Conservation (phyloP, 2,797 vertebrate species). For the Catostomus latipinnis region DNA sequence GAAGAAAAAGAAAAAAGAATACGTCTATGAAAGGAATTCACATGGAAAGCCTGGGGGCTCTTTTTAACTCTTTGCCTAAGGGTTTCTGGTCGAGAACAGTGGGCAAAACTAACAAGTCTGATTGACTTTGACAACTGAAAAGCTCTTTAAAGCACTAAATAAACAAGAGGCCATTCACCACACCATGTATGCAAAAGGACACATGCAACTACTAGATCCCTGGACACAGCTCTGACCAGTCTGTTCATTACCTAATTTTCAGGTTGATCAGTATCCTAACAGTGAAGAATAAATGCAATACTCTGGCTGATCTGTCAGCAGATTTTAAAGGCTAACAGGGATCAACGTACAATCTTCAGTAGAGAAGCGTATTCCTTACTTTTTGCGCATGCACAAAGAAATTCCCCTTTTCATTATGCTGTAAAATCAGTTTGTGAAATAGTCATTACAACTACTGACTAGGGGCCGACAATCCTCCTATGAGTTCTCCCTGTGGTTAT, state of each 20-base stretch:
- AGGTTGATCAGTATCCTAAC: conserved; percentile 5
- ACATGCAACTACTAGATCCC: conserved; percentile 46
- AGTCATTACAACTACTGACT: background rate
- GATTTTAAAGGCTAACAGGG: background rate
- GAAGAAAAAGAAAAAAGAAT: background rate
- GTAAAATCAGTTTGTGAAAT: background rate
- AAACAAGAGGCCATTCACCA: conserved; percentile 70
- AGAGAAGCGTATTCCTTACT: background rate
- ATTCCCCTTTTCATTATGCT: background rate
- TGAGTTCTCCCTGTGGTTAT: conserved; percentile 1
- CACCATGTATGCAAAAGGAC: conserved; percentile 60
- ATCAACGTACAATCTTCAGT: too few species aligned
- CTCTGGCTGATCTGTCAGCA: too few species aligned
- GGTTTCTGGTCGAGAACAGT: background rate
- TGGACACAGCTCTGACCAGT: background rate
- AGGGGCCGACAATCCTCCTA: background rate
- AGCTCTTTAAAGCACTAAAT: conserved; percentile 66
- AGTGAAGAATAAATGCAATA: background rate
- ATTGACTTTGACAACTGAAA: conserved; percentile 74
- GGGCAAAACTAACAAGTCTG: conserved; percentile 66
- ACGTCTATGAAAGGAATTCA: background rate
- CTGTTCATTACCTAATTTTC: background rate
- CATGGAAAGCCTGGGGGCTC: background rate
- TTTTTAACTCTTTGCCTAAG: conserved; percentile 47
- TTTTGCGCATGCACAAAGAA: too few species aligned